phyloP scores from a whole-genome alignment of 23 tunicate species.

The Phallusia fumigata region DNA sequence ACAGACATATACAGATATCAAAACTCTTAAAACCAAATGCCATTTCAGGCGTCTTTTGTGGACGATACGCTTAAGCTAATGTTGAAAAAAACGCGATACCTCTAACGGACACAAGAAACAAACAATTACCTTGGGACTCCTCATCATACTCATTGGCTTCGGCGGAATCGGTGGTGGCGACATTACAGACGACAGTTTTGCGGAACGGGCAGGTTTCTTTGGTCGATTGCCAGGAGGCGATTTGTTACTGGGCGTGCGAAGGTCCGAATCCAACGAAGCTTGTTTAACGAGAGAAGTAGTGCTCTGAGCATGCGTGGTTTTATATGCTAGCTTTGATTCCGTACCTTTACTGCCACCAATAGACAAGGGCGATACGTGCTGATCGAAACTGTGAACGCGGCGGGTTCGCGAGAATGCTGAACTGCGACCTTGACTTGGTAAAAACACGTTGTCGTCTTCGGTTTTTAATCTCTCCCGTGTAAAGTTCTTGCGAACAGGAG shows the following conservation, averaged over 20 bases:
- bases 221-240: constrained; percentile 27
- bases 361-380: neutral
- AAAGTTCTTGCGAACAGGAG: neutral
- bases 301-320: neutral
- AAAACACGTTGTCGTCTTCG: constrained; percentile 40
- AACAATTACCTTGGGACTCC: constrained; percentile 13
- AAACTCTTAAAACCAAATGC: too few species aligned
- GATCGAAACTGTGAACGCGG: neutral
- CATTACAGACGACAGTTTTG: constrained; percentile 33
- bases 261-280: neutral
- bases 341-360: neutral
- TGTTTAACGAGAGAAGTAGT: neutral
- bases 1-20: too few species aligned
- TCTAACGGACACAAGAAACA: too few species aligned
- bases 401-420: neutral
- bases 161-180: constrained; percentile 72
- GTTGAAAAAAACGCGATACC: too few species aligned
- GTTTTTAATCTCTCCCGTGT: constrained; percentile 8
- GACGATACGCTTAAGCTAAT: too few species aligned
- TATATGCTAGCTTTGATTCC: neutral
- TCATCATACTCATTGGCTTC: constrained; percentile 51
- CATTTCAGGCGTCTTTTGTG: too few species aligned
- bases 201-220: constrained; percentile 41
- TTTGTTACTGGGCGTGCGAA: neutral
- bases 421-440: neutral